Conservation (phyloP, 2,113 vertebrate genomes). For the Aphelocoma coerulescens region DNA sequence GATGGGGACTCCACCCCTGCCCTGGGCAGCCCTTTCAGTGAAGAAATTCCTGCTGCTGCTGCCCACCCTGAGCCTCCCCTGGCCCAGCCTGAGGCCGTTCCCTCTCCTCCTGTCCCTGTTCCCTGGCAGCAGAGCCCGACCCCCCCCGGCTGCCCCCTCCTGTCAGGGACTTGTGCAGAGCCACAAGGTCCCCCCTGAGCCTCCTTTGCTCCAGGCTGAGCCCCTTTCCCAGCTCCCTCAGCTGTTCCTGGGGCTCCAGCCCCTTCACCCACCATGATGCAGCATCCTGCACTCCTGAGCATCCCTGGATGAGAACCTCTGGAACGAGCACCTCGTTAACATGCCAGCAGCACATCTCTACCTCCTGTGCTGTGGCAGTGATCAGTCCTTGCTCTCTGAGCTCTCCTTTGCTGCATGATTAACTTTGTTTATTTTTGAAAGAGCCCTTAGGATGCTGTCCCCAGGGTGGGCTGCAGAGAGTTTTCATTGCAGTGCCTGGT, state of each 20-base stretch:
- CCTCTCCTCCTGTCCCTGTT: neutral
- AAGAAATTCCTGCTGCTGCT: too few relatives aligned
- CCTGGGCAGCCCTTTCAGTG: neutral
- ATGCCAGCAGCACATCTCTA: neutral
- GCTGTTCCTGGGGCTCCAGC: fast-evolving
- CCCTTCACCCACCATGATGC: neutral
- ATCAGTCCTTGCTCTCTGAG: neutral
- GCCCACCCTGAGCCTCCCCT: neutral
- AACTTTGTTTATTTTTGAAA: neutral
- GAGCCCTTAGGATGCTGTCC: neutral
- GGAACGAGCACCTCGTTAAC: neutral
- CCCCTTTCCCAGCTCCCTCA: neutral
- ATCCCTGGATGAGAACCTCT: neutral
- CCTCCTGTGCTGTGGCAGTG: neutral
- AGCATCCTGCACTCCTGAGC: neutral
- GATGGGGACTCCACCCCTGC: fast-evolving
- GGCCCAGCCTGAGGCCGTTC: neutral
- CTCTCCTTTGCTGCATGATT: neutral
- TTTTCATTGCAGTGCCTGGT: neutral
- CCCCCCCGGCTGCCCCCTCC: neutral
- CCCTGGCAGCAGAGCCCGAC: neutral
- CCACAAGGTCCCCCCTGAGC: neutral
- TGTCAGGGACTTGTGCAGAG: neutral
- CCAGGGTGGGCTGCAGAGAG: neutral
- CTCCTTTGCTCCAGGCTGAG: neutral